These are phyloP conservation scores for Eubasilissa regina DNA, from an alignment of 1,140 invertebrate genomes.

Conservation along the genomic window DNA sequence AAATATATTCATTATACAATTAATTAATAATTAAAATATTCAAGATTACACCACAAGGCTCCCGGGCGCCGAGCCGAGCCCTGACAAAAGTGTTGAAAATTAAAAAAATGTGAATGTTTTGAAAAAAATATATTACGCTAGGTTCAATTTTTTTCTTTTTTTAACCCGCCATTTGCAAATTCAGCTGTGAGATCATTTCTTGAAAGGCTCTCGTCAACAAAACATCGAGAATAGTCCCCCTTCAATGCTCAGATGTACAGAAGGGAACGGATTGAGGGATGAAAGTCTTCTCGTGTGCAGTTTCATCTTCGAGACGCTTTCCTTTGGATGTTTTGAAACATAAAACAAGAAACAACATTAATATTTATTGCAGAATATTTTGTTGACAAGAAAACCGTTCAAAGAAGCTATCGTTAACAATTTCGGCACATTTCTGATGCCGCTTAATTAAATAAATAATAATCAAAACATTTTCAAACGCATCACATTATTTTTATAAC, in stretches of 20 bases:
- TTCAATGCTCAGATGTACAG: too few species aligned
- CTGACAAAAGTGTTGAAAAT: constrained; percentile 32
- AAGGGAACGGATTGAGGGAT: too few species aligned
- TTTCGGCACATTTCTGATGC: neutral
- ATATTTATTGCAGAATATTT: too few species aligned
- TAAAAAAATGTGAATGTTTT: constrained; percentile 26
- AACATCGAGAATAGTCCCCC: too few species aligned
- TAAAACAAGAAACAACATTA: too few species aligned
- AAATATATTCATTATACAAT: constrained; percentile 1
- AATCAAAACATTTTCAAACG: neutral
- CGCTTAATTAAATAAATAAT: constrained; percentile 18
- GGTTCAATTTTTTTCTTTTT: constrained; percentile 9
- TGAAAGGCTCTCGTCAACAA: too few species aligned
- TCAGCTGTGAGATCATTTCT: too few species aligned
- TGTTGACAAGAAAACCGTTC: neutral
- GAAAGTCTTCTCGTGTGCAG: too few species aligned
- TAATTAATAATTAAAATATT: constrained; percentile 29
- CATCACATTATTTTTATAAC: constrained; percentile 16
- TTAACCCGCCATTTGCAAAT: neutral
- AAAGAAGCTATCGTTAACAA: neutral
- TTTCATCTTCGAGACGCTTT: too few species aligned
- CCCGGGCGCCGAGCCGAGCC: neutral
- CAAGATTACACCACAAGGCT: neutral
- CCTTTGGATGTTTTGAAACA: too few species aligned
- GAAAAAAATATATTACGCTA: constrained; percentile 22